A percentile compares a stretch with the other conserved stretches of the same genome.
phyloP scores from a whole-genome alignment of 2,113 vertebrate genomes.

The Cololabis saira region DNA sequence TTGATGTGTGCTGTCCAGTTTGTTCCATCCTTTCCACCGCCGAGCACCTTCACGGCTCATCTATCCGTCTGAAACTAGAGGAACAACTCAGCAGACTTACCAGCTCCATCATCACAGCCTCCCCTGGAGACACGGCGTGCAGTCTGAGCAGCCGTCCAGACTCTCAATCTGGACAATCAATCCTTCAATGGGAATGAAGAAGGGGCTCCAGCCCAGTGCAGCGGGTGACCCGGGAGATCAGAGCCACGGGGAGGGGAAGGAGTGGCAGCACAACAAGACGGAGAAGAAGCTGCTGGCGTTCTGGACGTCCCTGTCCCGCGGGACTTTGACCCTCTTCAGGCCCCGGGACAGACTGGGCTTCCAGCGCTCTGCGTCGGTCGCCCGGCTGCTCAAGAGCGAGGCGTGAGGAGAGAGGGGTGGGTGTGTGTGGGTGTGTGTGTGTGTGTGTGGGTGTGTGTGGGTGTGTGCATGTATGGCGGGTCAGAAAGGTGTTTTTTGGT shows the following conservation, averaged over 20 bases:
- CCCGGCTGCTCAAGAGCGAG: constrained; percentile 77
- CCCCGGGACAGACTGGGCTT: constrained; percentile 63
- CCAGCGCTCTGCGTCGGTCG: constrained; percentile 71
- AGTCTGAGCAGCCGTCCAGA: constrained; percentile 6
- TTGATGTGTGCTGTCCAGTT: constrained; percentile 2
- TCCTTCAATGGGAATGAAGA: too few species aligned
- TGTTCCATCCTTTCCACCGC: constrained; percentile 14
- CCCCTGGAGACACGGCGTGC: not conserved
- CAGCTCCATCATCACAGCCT: not conserved
- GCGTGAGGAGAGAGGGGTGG: constrained; percentile 47
- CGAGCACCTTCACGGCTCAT: constrained; percentile 21
- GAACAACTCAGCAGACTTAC: constrained; percentile 9
- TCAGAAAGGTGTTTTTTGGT: too few species aligned
- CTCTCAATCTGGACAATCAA: too few species aligned
- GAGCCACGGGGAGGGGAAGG: constrained; percentile 25
- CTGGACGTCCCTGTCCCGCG: constrained; percentile 73
- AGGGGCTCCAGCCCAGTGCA: constrained; percentile 32
- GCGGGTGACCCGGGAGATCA: constrained; percentile 23
- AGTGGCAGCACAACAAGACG: constrained; percentile 59
- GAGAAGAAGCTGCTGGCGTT: constrained; percentile 80
- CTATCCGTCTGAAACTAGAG: constrained; percentile 36
- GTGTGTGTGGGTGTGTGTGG: not conserved
- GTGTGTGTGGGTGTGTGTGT: not conserved
- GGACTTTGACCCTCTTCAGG: constrained; percentile 74
- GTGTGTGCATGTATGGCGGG: too few species aligned